Evolutionary conservation across 2,113 vertebrate species (phyloP).

Genomic region (Corythornis cristatus): DNA sequence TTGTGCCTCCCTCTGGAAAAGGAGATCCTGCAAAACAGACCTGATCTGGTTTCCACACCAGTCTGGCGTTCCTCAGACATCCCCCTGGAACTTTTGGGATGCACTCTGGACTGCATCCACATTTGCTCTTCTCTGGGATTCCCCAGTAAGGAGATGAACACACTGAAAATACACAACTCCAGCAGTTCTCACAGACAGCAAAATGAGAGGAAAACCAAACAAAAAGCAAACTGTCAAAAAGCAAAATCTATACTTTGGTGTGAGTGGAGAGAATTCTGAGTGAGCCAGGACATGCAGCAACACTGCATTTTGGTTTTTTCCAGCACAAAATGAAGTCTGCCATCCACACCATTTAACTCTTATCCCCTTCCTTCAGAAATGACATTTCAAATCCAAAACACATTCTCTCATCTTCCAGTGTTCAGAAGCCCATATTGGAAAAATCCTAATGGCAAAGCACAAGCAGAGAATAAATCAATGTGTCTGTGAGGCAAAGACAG

Average conservation of each 20-base stretch:
- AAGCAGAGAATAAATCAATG: background rate
- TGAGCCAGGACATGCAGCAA: background rate
- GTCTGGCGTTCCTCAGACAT: background rate
- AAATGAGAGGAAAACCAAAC: background rate
- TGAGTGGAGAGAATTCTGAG: background rate
- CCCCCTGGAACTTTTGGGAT: background rate
- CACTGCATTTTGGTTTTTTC: background rate
- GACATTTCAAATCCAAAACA: background rate
- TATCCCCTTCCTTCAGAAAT: background rate
- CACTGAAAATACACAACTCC: background rate
- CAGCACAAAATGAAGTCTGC: background rate
- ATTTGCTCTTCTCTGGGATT: background rate
- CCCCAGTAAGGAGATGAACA: background rate
- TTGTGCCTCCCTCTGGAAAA: background rate
- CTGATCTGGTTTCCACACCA: background rate
- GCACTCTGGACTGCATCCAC: accelerated
- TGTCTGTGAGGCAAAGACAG: background rate
- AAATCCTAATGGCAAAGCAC: background rate
- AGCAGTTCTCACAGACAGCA: background rate
- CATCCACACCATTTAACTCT: background rate
- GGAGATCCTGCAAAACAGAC: background rate
- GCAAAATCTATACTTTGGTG: background rate
- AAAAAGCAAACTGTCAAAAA: background rate
- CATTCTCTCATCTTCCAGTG: background rate
- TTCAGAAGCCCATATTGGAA: background rate